Base-by-base conservation (phyloP, 2,888 invertebrate species). In the Venusia cambrica region DNA sequence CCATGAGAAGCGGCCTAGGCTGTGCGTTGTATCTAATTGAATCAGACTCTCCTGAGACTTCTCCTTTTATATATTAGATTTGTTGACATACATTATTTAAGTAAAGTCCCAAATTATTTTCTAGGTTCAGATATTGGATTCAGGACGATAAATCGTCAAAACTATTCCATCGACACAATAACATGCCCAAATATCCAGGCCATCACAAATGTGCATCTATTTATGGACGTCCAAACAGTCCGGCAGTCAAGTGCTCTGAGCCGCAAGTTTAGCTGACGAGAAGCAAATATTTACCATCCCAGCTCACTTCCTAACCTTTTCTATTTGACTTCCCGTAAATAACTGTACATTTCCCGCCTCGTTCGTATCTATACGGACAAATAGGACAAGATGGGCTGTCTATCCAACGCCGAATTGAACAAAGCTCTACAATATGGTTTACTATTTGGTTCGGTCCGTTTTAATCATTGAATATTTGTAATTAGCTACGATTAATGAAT, bases 191-290 rank as follows among this genome's bases (percentile, higher is more conserved):
- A 14, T 15, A 30, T 30, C 10, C 30, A 22, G 39, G 27, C 36
- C 40, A 49, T 44, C 35, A 38, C 28, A 32, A 29, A 44, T 44
- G 48, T 38, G 48, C 58, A 67, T 69, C 57, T 77, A 67, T 78
- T 80, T 78, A 72, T 64, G 35, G 38, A 34, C 29, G 68, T 66
- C 65, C 61, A 72, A 72, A 70, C 74, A 73, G 62, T 47, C 55
- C 49, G 57, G 61, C 29, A 59, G 69, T 64, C 66, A 66, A 67
- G 63, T 54, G 62, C 59, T 55, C 64, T 63, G 62, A 57, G 57
- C 66, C 67, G 57, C 71, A 69, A 66, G 61, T 64, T 70, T 49
- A 52, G 50, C 65, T 78, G 77, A 77, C 73, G 74, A 79, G 75
- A 78, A 72, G 63, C 69, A 77, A 83, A 83, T 73, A 80, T 71